Base-by-base conservation (phyloP, 37 sponge, comb jelly and placozoan genomes). In the Halichondria panicea region DNA sequence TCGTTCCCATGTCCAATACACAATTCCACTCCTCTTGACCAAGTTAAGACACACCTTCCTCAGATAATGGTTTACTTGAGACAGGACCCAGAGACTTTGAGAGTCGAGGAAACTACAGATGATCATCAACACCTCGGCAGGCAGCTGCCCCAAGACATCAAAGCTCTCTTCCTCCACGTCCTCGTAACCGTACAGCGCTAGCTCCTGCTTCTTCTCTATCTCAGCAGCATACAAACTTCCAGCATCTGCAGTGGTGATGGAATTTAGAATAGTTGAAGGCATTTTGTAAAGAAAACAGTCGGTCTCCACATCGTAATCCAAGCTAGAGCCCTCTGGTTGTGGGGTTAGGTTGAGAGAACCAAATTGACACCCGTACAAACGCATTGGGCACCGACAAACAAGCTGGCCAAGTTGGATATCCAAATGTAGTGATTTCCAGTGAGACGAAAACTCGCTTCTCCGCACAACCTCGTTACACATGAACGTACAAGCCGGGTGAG, bases 91-190 rank as follows among this genome's bases (percentile, higher is more conserved):
- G 22, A 88, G 89, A 57, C 74, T 57, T 9, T 68, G 70, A 15
- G 89, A 88, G 60, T 88, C 89, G 42, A 88, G 40, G 35, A 40
- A 35, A 30, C 19, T 21, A 8, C 69, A 33, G 7, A 88, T 66
- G 2, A 28, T 30, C 44, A 59, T 11, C 73, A 88, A 34, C 5
- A 83, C 44, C 57, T 82, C 83, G 0, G 66, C 25, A 3, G 89
- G 89, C 0, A 88, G 79, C 63, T 88, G 89, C 19, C 78, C 70
- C 41, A 88, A 44, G 1, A 77, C 72, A 41, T 88, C 89, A 43
- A 43, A 64, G 30, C 78, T 63, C 32, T 77, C 89, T 11, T 67
- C 74, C 0, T 45, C 68, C n/a, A 72, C 84, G 12, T 71, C 53
- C 5, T 48, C 84, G 39, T 87, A 87, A 0, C 87, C 87, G 44